These are phyloP conservation scores for Coptodon bakossiorum DNA, from an alignment of 2,113 vertebrate species.

Conservation along the genomic window DNA sequence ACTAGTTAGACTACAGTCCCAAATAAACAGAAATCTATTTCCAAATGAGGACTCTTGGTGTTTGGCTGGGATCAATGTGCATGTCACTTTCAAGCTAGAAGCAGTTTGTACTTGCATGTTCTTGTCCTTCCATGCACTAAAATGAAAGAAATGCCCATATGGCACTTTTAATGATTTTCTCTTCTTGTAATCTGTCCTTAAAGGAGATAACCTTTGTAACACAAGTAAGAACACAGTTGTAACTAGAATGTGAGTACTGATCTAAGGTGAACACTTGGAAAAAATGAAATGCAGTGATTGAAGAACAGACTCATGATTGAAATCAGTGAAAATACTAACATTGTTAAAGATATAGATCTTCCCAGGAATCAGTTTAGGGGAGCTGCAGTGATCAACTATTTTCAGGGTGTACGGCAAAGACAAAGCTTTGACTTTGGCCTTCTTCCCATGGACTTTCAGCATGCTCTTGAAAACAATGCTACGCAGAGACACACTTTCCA, in stretches of 20 bases:
- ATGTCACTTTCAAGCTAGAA: background rate
- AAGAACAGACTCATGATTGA: background rate
- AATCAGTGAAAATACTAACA: background rate
- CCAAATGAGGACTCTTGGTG: background rate
- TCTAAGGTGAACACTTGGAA: background rate
- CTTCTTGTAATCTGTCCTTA: background rate
- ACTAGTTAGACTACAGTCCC: background rate
- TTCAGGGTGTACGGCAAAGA: background rate
- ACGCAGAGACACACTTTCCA: conserved; percentile 1
- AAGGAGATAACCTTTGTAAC: background rate
- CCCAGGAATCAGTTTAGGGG: background rate
- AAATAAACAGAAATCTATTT: background rate
- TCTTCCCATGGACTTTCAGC: background rate
- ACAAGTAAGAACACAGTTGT: background rate
- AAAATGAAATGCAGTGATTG: conserved; percentile 19
- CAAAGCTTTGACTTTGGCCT: background rate
- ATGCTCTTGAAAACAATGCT: background rate
- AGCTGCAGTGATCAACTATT: background rate
- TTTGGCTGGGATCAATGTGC: background rate
- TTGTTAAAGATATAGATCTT: conserved; percentile 9
- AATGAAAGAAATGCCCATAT: background rate
- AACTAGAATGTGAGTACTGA: background rate
- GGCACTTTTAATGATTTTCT: background rate
- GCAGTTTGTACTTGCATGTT: background rate
- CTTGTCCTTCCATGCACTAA: background rate